Base-by-base conservation (phyloP, 2,888 invertebrate genomes). In the Theodoxus fluviatilis region DNA sequence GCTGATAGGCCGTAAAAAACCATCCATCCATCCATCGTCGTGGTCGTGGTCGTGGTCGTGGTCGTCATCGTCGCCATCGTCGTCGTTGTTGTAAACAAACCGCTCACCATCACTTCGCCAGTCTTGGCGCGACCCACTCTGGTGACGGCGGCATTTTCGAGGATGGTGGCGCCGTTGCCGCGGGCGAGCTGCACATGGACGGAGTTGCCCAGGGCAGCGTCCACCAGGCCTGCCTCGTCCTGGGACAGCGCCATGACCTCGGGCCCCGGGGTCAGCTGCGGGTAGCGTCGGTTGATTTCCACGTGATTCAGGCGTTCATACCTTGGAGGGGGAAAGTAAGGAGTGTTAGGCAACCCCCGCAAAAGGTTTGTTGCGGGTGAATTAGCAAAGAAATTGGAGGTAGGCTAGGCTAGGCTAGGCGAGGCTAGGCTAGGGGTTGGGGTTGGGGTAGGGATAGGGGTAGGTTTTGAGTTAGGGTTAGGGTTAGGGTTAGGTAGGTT, bases 171-270 rank as follows among this genome's bases (percentile, higher is more conserved):
- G 0, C 86, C 86, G 43, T 80, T 72, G 0, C 80, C 82, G 40
- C 78, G 68, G 28, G 86, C 85, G 12, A 86, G 78, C 73, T 86
- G 86, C 12, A 83, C 69, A 71, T 86, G 86, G 1, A 81, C 78
- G 35, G 84, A 77, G 69, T 85, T 86, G 6, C 75, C 83, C 69
- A 80, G 67, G 6, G 83, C 85, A 0, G 86, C 85, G 70, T 86
- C 84, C 15, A 85, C 85, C 0, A 86, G 74, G 0, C 86, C 86
- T 3, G 81, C 82, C 67, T 84, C 83, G 40, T 79, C 76, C 74
- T 86, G 83, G 71, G 78, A 84, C 22, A 85, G 71, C 2, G 79
- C 82, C 31, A 77, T 73, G 43, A 76, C 75, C 1, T 71, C 75
- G 9, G 80, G 80, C 47, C 78, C 77, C 15, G 78, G 76, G 4